Evolutionary conservation across 2,113 vertebrate species (phyloP).

Genomic region (Hippocampus zosterae): DNA sequence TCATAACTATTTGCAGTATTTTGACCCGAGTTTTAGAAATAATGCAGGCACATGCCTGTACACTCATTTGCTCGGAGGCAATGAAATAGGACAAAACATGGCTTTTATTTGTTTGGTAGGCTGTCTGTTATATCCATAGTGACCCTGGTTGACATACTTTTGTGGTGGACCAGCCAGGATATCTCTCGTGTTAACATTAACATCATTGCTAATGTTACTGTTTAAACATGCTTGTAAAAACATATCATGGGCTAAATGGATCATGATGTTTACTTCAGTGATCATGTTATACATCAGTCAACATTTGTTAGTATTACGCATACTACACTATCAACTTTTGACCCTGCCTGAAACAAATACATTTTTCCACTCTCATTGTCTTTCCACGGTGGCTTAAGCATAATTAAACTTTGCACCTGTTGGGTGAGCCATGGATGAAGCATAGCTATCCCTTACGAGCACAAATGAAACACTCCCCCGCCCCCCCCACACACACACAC

Average conservation of each 20-base stretch:
- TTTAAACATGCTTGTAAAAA: conserved; percentile 3
- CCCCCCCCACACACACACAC: background rate
- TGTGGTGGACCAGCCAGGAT: background rate
- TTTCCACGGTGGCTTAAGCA: background rate
- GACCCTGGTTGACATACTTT: background rate
- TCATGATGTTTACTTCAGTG: background rate
- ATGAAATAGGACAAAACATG: background rate
- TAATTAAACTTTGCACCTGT: background rate
- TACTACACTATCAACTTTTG: background rate
- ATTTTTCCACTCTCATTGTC: background rate
- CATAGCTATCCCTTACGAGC: background rate
- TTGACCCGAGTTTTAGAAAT: no score
- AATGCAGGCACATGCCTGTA: background rate
- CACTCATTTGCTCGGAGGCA: background rate
- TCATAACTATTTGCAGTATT: no score
- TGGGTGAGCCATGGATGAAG: background rate
- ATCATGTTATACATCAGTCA: conserved; percentile 4
- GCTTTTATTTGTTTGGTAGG: background rate
- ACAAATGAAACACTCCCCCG: conserved; percentile 5
- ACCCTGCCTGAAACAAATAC: background rate
- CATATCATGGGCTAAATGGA: background rate
- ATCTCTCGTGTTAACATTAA: background rate
- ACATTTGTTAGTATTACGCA: background rate
- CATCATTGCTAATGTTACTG: background rate
- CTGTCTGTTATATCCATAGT: background rate